Evolutionary conservation across 64 coral and sea anemone genomes (phyloP).

Genomic region (Montipora foliosa): DNA sequence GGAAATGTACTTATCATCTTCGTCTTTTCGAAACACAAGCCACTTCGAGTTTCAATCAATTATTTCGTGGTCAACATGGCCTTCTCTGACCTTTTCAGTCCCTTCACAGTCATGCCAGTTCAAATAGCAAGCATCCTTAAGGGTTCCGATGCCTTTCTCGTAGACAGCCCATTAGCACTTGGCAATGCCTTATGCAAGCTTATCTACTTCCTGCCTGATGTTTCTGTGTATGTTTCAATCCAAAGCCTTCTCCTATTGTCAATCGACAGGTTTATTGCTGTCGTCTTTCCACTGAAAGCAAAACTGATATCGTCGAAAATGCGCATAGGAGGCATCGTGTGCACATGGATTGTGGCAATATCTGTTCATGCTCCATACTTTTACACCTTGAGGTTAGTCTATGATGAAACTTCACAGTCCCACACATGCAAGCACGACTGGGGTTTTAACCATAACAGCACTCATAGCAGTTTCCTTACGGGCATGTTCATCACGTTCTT

Average conservation of each 20-base stretch:
- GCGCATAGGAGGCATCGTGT: neutral
- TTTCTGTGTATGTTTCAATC: slow-evolving; percentile 3
- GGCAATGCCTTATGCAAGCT: slow-evolving; percentile 16
- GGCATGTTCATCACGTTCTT: neutral
- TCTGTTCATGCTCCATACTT: slow-evolving; percentile 2
- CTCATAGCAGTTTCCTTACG: neutral
- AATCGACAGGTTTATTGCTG: too few species aligned
- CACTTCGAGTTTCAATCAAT: neutral
- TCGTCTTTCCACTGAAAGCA: neutral
- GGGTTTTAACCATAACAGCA: too few species aligned
- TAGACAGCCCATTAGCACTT: neutral
- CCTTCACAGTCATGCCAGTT: neutral
- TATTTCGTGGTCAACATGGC: slow-evolving; percentile 50
- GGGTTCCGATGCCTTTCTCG: neutral
- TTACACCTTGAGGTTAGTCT: slow-evolving; percentile 10
- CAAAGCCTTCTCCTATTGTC: too few species aligned
- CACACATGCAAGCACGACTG: too few species aligned
- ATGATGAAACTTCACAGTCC: neutral
- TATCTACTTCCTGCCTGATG: slow-evolving; percentile 23
- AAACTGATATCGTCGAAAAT: neutral
- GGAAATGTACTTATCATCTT: slow-evolving; percentile 9
- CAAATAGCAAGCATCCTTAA: neutral
- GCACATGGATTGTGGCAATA: slow-evolving; percentile 10
- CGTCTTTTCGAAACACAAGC: slow-evolving; percentile 21
- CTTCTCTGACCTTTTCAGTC: slow-evolving; percentile 21